phyloP scores from a whole-genome alignment of 2,888 invertebrate species.

The Caenorhabditis sinica region DNA sequence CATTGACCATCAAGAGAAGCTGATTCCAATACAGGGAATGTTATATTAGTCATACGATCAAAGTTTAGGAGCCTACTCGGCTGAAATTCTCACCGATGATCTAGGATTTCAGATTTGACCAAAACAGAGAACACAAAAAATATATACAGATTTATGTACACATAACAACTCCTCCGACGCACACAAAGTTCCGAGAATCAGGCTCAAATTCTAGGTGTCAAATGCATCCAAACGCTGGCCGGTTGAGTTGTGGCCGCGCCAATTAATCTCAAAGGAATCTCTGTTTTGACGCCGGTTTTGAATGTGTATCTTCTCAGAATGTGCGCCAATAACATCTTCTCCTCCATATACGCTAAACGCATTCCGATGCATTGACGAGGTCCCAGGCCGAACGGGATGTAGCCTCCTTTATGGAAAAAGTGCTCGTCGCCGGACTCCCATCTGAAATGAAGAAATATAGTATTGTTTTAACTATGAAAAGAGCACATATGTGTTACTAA shows the following conservation, averaged over 20 bases:
- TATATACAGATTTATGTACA: slow-evolving; percentile 6
- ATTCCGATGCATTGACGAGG: slow-evolving; percentile 80
- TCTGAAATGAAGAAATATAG: background rate
- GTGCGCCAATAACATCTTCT: slow-evolving; percentile 75
- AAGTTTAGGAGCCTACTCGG: too few relatives aligned
- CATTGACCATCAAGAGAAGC: too few relatives aligned
- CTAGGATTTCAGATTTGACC: too few relatives aligned
- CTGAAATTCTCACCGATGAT: too few relatives aligned
- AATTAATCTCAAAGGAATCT: slow-evolving; percentile 43
- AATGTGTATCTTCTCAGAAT: slow-evolving; percentile 73
- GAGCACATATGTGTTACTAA: too few relatives aligned
- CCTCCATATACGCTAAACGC: slow-evolving; percentile 79
- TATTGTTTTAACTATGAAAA: too few relatives aligned
- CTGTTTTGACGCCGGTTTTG: slow-evolving; percentile 46
- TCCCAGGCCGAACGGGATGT: slow-evolving; percentile 77
- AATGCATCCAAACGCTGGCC: slow-evolving; percentile 35
- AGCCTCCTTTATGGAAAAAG: slow-evolving; percentile 29
- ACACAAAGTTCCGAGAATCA: background rate
- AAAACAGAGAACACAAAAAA: slow-evolving; percentile 1
- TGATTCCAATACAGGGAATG: too few relatives aligned
- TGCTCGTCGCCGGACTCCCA: slow-evolving; percentile 31
- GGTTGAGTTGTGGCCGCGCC: slow-evolving; percentile 38
- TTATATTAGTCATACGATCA: too few relatives aligned
- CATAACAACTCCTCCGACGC: too few relatives aligned
- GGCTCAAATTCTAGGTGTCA: slow-evolving; percentile 11